Evolutionary conservation across 2,888 invertebrate genomes (phyloP).

Genomic region (Exephanes ischioxanthus): DNA sequence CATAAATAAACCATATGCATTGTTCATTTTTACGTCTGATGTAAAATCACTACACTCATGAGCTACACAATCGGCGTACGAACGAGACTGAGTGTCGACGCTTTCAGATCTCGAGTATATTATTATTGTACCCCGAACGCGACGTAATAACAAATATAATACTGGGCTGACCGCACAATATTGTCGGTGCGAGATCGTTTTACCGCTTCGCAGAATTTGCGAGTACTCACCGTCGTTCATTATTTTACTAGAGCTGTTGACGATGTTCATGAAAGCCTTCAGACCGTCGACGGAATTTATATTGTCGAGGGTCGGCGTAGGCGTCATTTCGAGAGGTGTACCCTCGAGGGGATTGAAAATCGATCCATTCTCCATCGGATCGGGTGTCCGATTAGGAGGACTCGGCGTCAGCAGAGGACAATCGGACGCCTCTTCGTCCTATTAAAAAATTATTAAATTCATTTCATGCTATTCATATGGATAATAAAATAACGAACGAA

Average conservation of each 20-base stretch:
- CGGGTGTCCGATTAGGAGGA: conserved; percentile 86
- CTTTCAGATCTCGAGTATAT: no score
- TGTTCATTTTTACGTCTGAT: no score
- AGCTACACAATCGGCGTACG: no score
- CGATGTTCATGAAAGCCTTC: conserved; percentile 81
- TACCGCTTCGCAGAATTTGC: no score
- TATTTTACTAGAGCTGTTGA: conserved; percentile 82
- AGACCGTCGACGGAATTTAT: conserved; percentile 82
- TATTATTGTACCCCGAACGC: no score
- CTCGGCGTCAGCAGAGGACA: conserved; percentile 89
- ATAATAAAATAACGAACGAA: background rate
- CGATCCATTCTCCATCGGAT: conserved; percentile 74
- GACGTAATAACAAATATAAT: no score
- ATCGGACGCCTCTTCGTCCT: conserved; percentile 89
- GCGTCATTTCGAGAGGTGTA: conserved; percentile 76
- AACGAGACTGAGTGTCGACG: no score
- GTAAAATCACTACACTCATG: no score
- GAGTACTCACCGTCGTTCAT: conserved; percentile 79
- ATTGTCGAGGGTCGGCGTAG: conserved; percentile 77
- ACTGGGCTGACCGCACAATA: no score
- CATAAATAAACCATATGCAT: no score
- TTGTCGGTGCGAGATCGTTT: no score
- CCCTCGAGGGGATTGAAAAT: conserved; percentile 78
- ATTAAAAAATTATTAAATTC: background rate
- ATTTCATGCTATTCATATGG: background rate